phyloP scores from a whole-genome alignment of 1,140 invertebrate genomes.

The Pogonomyrmex barbatus region DNA sequence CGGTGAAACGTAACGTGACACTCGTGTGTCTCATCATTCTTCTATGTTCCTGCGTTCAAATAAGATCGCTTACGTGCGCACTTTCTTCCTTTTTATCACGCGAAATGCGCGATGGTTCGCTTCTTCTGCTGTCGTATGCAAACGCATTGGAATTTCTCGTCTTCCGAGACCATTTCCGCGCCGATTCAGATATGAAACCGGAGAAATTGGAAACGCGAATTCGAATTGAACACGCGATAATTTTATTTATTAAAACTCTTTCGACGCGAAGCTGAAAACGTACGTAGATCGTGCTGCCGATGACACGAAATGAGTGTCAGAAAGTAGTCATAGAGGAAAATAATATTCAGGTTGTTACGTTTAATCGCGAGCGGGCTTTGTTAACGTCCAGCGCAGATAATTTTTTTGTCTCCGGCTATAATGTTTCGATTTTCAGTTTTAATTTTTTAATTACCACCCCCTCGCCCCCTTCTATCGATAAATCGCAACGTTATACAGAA shows the following conservation, averaged over 20 bases:
- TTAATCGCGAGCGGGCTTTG: background rate
- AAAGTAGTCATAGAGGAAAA: background rate
- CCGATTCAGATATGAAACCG: background rate
- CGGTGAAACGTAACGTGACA: slow-evolving; percentile 2
- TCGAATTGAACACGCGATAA: background rate
- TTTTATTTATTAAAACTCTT: slow-evolving; percentile 38
- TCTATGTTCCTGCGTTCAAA: slow-evolving; percentile 19
- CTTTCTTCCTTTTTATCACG: background rate
- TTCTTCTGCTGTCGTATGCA: slow-evolving; percentile 5
- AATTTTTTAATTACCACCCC: slow-evolving; percentile 12
- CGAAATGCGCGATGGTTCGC: background rate
- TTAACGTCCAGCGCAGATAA: slow-evolving; percentile 15
- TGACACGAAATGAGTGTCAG: background rate
- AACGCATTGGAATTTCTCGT: slow-evolving; percentile 35
- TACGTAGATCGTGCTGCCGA: background rate
- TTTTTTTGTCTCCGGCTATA: background rate
- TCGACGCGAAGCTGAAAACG: background rate
- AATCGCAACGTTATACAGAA: background rate
- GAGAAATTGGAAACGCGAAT: background rate
- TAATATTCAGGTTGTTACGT: background rate
- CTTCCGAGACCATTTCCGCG: background rate
- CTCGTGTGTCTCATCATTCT: slow-evolving; percentile 20
- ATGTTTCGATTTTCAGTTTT: slow-evolving; percentile 5
- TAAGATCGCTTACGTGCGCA: slow-evolving; percentile 10
- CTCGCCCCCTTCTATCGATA: slow-evolving; percentile 2